A percentile compares a stretch with the other conserved stretches of the same genome.
phyloP scores from a whole-genome alignment of 2,113 vertebrate species.

The Larimichthys polyactis region DNA sequence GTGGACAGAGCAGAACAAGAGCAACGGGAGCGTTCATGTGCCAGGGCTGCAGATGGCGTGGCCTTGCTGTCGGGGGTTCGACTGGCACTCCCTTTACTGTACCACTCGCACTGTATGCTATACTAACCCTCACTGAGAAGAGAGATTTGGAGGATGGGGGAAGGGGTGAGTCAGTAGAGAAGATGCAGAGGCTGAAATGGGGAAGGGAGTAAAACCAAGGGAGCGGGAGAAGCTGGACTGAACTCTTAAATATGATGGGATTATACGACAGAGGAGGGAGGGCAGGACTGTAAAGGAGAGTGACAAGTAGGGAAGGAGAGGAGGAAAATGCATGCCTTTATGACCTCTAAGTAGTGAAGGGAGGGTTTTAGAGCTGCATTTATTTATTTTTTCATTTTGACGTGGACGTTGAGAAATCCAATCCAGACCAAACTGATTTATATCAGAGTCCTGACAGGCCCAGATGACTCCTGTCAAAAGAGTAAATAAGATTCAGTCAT shows the following conservation, averaged over 20 bases:
- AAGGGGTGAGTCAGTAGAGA: constrained; percentile 31
- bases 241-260: constrained; percentile 52
- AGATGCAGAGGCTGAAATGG: constrained; percentile 37
- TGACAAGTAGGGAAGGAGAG: constrained; percentile 13
- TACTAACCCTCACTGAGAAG: constrained; percentile 9
- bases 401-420: constrained; percentile 49
- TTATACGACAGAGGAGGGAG: constrained; percentile 31
- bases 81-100: constrained; percentile 77
- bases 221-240: constrained; percentile 38
- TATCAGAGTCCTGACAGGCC: constrained; percentile 58
- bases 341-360: constrained; percentile 45
- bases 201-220: constrained; percentile 32
- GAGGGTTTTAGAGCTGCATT: constrained; percentile 20
- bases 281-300: constrained; percentile 18
- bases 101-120: constrained; percentile 66
- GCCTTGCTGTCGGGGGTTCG: constrained; percentile 59
- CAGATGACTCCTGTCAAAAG: constrained; percentile 62
- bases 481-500: constrained; percentile 69
- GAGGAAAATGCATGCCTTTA: constrained; percentile 18
- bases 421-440: constrained; percentile 59
- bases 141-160: constrained; percentile 37
- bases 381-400: constrained; percentile 4
- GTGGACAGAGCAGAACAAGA: constrained; percentile 42
- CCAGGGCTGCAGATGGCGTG: constrained; percentile 85
- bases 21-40: constrained; percentile 53